Conservation (phyloP, 92 coral and sea anemone species). For the Desmophyllum pertusum region DNA sequence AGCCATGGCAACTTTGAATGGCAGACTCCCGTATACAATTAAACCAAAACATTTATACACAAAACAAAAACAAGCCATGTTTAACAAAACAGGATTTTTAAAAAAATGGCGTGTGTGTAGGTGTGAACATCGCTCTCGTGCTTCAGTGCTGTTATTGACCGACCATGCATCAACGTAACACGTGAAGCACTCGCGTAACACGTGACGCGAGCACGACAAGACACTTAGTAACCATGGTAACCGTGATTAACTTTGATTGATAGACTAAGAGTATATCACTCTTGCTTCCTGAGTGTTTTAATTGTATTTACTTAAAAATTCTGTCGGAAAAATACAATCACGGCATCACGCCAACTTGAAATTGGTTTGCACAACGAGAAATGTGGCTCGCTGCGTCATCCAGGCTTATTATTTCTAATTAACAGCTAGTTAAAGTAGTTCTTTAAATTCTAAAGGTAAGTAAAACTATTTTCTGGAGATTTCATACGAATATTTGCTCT, state of each 20-base stretch:
- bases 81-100: neutral
- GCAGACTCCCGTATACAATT: no score
- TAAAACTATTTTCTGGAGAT: neutral
- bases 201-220: neutral
- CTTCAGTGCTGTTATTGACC: neutral
- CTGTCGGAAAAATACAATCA: neutral
- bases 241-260: neutral
- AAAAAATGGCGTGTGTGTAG: no score
- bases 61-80: no score
- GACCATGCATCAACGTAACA: neutral
- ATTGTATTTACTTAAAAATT: neutral
- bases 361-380: neutral
- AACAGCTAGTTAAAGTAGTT: neutral
- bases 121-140: neutral
- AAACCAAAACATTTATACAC: no score
- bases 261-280: neutral
- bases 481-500: neutral
- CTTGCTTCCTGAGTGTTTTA: conserved; percentile 17
- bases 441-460: conserved; percentile 2
- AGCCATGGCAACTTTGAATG: neutral
- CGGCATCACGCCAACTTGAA: conserved; percentile 21
- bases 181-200: neutral
- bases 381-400: neutral
- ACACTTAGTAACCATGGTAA: neutral
- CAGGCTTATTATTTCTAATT: neutral